Evolutionary conservation across 2,797 vertebrate genomes (phyloP), one percentile per base, ranked within the genome.

Genomic region (Mormyrops boulengeri): DNA sequence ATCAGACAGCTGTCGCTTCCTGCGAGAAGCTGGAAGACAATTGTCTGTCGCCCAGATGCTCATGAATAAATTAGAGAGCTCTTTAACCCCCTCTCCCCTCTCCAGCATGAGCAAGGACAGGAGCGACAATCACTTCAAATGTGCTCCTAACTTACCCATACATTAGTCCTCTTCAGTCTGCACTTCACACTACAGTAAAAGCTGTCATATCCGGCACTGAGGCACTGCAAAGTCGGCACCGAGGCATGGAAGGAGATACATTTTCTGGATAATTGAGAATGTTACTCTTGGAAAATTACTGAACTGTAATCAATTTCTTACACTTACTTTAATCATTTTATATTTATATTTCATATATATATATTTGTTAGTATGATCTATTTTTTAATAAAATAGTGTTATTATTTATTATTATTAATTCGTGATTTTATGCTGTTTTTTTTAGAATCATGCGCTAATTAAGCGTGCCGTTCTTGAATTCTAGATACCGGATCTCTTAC

Each of bases 1-100:
- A 44, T 89, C 77, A 89, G 77, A 85, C 77, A 89, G 89, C 55
- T 89, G 89, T 89, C 82, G 38, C 77, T 85, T 85, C 57, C 80
- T 86, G 89, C 49, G 55, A 30, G 26, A 69, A 69, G 89, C 53
- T 30, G 38, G 73, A 44, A 26, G 88, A 89, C 88, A 85, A 82
- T 44, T 66, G 89, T 69, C 82, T n/a, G 53, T 66, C 14, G 50
- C 87, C 87, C 87, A 90, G 89, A 88, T 85, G 53, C 89, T 85
- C 89, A 88, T 88, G 89, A 88, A 90, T 90, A 88, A 62, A 66
- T 69, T 62, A 53, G 6, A 53, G 38, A n/a, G 26, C 38, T 85
- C 73, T 52, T 90, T 88, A 90, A 88, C 89, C 89, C 26, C 38
- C 57, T 69, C 55, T 7, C 30, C 47, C 52, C 69, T 26, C n/a